Evolutionary conservation across 2,797 vertebrate genomes (phyloP), one percentile per base, ranked within the genome.

Genomic region (Botia kubotai): DNA sequence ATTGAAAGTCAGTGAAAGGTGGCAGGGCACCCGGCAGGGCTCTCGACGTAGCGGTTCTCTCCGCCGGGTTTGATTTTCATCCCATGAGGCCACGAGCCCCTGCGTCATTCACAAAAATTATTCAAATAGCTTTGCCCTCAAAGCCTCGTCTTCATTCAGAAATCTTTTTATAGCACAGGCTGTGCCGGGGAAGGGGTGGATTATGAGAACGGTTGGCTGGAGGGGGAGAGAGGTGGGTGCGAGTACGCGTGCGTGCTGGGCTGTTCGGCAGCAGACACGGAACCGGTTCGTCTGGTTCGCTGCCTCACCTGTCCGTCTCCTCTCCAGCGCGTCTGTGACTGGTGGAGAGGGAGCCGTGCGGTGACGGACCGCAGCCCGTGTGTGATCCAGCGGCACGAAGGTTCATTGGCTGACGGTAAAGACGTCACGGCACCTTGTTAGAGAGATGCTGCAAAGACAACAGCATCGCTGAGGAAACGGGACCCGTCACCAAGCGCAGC

Each of bases 21-120:
- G 90, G 88, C 76, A 88, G 81, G 83, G 88, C 86, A 92, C 82
- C 88, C 87, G 91, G 91, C 91, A 68, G 87, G 79, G 85, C 89
- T 90, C 88, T 91, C 88, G 93, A 92, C 92, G 91, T 94, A 87
- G 90, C 92, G 87, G 87, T 89, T 89, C 92, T 91, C 91, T 93
- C 89, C 88, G 86, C 83, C 80, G 82, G 89, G 92, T 94, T 93
- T 93, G 90, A 93, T 93, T 89, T 89, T 87, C 88, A 81, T 93
- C 90, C 91, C 89, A 85, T 86, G 90, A 95, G 91, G 91, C 89
- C 89, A 69, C 53, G 90, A 87, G 90, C 80, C 82, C 82, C 91
- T 93, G 91, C 85, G 79, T 95, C 94, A 95, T 94, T 96, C 93
- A 95, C 88, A 94, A 93, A 94, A 93, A 93, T 89, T 89, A 96